A percentile compares a stretch with the other conserved stretches of the same genome.
Conservation (phyloP, 2,113 vertebrate species). For the Halcyon senegalensis region DNA sequence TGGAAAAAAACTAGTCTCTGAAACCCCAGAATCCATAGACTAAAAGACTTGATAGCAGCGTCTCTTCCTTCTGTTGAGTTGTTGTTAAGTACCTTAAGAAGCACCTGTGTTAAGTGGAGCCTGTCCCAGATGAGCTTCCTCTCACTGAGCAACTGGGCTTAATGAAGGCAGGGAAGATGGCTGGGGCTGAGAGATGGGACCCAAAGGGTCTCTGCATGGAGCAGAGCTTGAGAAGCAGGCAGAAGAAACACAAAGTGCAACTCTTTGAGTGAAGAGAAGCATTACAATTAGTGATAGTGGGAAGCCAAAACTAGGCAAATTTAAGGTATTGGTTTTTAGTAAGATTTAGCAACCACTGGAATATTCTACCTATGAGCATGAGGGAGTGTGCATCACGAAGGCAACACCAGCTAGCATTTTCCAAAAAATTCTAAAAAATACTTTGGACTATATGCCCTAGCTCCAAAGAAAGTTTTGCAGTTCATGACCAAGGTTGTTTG, state of each 20-base stretch:
- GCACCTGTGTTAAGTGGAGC: not conserved
- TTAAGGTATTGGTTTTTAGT: not conserved
- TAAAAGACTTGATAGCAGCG: not conserved
- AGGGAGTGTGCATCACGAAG: not conserved
- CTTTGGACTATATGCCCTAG: not conserved
- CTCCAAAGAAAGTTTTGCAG: not conserved
- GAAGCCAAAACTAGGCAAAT: not conserved
- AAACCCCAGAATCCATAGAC: not conserved
- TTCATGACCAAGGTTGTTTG: not conserved
- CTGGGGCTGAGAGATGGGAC: not conserved
- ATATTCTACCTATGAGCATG: not conserved
- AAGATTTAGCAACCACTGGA: not conserved
- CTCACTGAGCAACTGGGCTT: not conserved
- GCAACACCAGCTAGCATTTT: not conserved
- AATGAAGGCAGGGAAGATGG: not conserved
- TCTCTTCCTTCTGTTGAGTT: not conserved
- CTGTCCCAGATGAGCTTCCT: not conserved
- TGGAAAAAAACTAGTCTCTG: not conserved
- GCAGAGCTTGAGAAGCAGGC: not conserved
- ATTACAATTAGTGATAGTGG: not conserved
- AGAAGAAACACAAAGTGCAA: not conserved
- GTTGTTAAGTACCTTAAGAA: not conserved
- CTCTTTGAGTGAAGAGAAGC: not conserved
- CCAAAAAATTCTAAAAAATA: not conserved
- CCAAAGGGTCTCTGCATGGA: not conserved